Percentiles rank a stretch among this genome's conserved stretches.
phyloP scores from a whole-genome alignment of 2,888 invertebrate genomes.

The Creontiades dilutus region DNA sequence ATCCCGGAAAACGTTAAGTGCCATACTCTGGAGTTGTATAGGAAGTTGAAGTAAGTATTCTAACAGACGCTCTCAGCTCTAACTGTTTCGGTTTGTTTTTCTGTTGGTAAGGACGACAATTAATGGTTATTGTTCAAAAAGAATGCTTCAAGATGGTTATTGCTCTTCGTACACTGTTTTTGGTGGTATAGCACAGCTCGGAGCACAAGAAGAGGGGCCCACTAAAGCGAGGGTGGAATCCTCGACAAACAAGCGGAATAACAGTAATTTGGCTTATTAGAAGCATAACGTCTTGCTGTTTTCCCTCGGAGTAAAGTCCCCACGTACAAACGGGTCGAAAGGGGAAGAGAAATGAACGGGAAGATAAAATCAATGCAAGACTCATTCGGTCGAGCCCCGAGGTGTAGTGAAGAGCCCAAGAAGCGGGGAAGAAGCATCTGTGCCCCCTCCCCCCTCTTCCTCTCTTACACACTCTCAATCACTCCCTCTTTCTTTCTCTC shows the following conservation, averaged over 20 bases:
- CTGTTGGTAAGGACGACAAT: neutral
- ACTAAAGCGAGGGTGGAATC: slow-evolving; percentile 3
- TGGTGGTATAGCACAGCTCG: neutral
- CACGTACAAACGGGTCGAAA: slow-evolving; percentile 29
- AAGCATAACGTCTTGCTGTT: slow-evolving; percentile 35
- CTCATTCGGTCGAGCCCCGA: slow-evolving; percentile 44
- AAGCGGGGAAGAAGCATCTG: neutral
- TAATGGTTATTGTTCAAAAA: neutral
- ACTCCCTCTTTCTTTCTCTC: too few relatives aligned
- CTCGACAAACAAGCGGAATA: slow-evolving; percentile 35
- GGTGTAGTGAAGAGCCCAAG: neutral
- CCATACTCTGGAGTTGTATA: too few relatives aligned
- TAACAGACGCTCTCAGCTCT: too few relatives aligned
- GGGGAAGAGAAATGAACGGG: slow-evolving; percentile 8
- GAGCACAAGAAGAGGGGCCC: neutral
- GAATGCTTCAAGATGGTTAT: neutral
- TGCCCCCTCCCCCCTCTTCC: neutral
- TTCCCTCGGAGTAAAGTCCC: neutral
- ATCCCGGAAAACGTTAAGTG: too few relatives aligned
- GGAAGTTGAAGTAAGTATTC: too few relatives aligned
- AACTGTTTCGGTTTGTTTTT: too few relatives aligned
- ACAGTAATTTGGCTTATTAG: slow-evolving; percentile 35
- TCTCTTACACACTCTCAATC: neutral
- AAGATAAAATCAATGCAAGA: slow-evolving; percentile 45
- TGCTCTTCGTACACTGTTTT: slow-evolving; percentile 5